Percentiles rank a stretch among this genome's conserved stretches.
These are phyloP conservation scores for Ectemnius continuus DNA, from an alignment of 2,888 invertebrate species.

Conservation along the genomic window DNA sequence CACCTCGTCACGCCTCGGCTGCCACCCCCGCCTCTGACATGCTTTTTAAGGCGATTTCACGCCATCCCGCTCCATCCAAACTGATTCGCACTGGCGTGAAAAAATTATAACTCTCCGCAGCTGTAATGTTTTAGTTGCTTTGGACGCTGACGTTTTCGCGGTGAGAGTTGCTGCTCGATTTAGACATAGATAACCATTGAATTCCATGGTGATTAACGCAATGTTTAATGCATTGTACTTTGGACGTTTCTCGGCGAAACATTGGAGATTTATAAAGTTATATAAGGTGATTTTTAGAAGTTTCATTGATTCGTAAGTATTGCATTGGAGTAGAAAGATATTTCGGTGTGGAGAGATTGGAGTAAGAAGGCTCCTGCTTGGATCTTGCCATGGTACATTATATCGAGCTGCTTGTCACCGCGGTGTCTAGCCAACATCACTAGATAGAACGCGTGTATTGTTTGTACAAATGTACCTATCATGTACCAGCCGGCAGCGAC, in stretches of 20 bases:
- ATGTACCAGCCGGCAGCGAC: slow-evolving; percentile 25
- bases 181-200: too few relatives aligned
- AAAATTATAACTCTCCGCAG: neutral
- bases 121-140: too few relatives aligned
- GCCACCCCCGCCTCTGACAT: slow-evolving; percentile 35
- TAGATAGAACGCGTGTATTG: slow-evolving; percentile 24
- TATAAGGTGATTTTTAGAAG: too few relatives aligned
- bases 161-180: too few relatives aligned
- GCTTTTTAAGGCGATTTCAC: slow-evolving; percentile 7
- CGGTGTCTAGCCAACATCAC: slow-evolving; percentile 25
- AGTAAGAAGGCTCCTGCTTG: too few relatives aligned
- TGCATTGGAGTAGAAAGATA: too few relatives aligned
- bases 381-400: neutral
- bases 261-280: too few relatives aligned
- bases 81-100: neutral
- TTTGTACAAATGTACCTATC: slow-evolving; percentile 40
- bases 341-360: too few relatives aligned
- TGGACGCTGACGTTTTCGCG: slow-evolving; percentile 9
- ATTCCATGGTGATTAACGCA: too few relatives aligned
- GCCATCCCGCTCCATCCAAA: neutral
- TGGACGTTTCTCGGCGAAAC: too few relatives aligned
- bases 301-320: too few relatives aligned
- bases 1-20: slow-evolving; percentile 28
- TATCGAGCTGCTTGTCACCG: slow-evolving; percentile 20
- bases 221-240: too few relatives aligned